phyloP scores from a whole-genome alignment of 2,797 vertebrate species.

The Poeciliopsis gracilis region DNA sequence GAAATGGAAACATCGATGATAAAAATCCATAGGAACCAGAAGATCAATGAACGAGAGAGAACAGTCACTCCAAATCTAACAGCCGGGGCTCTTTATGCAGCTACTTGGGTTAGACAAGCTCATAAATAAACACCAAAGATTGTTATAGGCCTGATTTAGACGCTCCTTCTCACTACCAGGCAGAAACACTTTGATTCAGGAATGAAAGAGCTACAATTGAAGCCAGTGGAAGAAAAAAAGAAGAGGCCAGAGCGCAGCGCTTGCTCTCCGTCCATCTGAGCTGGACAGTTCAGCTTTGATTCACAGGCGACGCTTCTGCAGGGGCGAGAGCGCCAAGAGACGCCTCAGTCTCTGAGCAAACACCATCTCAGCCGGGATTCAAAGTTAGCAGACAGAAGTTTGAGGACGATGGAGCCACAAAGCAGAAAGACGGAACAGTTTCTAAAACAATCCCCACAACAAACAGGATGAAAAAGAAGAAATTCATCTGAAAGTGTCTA shows the following conservation, averaged over 20 bases:
- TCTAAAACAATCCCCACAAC: background rate
- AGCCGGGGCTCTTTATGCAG: constrained; percentile 3
- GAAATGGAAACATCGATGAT: constrained; percentile 41
- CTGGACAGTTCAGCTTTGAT: background rate
- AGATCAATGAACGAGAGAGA: constrained; percentile 28
- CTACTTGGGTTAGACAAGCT: background rate
- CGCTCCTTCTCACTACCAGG: background rate
- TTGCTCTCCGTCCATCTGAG: background rate
- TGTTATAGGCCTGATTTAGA: background rate
- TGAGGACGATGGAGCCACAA: background rate
- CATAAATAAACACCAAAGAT: background rate
- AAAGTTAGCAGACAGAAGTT: background rate
- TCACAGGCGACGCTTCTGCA: background rate
- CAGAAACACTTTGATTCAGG: background rate
- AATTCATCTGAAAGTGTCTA: background rate
- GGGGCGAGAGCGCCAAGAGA: constrained; percentile 6
- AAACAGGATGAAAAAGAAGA: background rate
- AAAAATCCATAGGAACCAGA: background rate
- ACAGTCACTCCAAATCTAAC: constrained; percentile 2
- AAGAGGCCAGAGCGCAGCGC: background rate
- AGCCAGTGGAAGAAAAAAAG: background rate
- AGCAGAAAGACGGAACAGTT: background rate
- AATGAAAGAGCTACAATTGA: background rate
- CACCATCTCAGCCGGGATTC: background rate
- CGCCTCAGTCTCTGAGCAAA: background rate